phyloP scores from a whole-genome alignment of 92 coral and sea anemone species.

The Porites rus region DNA sequence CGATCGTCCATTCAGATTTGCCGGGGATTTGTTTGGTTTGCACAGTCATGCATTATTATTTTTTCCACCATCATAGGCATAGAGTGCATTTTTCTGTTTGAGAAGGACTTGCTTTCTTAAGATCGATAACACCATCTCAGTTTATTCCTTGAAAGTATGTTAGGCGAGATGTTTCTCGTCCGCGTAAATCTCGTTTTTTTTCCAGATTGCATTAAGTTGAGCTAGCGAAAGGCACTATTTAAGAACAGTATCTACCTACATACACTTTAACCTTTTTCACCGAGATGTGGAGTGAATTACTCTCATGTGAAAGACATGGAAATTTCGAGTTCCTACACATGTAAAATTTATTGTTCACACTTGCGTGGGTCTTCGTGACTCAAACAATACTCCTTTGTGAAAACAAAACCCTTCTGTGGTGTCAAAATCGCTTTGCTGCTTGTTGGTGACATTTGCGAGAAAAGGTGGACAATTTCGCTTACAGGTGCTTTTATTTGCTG shows the following conservation, averaged over 20 bases:
- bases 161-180: neutral
- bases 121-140: no score
- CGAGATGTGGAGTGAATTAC: neutral
- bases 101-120: no score
- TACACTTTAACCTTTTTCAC: no score
- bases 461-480: no score
- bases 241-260: no score
- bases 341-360: neutral
- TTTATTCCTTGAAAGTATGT: no score
- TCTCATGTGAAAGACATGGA: neutral
- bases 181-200: neutral
- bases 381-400: conserved; percentile 24
- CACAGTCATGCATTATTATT: neutral
- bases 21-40: neutral
- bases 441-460: neutral
- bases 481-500: neutral
- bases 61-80: neutral
- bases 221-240: no score
- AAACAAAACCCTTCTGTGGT: neutral
- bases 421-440: neutral
- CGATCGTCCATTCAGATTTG: neutral
- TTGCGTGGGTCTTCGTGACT: conserved; percentile 14
- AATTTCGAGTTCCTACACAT: neutral
- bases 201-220: neutral
- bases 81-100: no score